phyloP scores from a whole-genome alignment of 2,888 invertebrate species.

The Sycophila texana region DNA sequence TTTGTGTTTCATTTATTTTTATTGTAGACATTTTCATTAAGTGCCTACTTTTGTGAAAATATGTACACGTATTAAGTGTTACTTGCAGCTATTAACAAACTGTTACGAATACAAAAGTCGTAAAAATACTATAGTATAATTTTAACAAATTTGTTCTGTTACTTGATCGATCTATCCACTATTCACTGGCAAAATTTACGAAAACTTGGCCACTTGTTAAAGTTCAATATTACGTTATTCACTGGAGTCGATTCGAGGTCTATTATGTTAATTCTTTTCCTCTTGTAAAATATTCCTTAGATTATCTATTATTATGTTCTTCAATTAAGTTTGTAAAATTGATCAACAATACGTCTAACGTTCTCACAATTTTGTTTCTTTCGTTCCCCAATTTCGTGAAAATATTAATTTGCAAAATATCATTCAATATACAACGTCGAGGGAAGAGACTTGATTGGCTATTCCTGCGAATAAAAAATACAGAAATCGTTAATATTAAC shows the following conservation, averaged over 20 bases:
- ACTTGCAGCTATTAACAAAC: slow-evolving; percentile 19
- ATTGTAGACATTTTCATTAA: slow-evolving; percentile 37
- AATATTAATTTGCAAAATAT: neutral
- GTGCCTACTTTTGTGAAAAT: slow-evolving; percentile 43
- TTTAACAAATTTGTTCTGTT: slow-evolving; percentile 9
- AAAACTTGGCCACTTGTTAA: neutral
- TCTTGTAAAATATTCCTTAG: neutral
- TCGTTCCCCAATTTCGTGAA: neutral
- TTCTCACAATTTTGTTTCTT: slow-evolving; percentile 41
- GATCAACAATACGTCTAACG: slow-evolving; percentile 21
- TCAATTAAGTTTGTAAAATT: slow-evolving; percentile 15
- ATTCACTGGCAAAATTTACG: neutral
- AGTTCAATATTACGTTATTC: slow-evolving; percentile 8
- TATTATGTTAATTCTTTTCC: slow-evolving; percentile 9
- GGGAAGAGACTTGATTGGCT: slow-evolving; percentile 83
- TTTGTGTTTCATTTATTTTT: slow-evolving; percentile 29
- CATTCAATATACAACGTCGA: slow-evolving; percentile 74
- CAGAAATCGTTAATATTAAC: neutral
- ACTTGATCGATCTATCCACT: slow-evolving; percentile 15
- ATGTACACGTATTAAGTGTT: slow-evolving; percentile 22
- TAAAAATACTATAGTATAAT: slow-evolving; percentile 15
- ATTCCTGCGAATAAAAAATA: slow-evolving; percentile 73
- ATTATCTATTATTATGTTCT: neutral
- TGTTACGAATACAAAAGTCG: slow-evolving; percentile 19
- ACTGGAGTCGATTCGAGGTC: slow-evolving; percentile 4